These are phyloP conservation scores for Trachelus iudaicus DNA, from an alignment of 2,888 invertebrate genomes.

Conservation along the genomic window DNA sequence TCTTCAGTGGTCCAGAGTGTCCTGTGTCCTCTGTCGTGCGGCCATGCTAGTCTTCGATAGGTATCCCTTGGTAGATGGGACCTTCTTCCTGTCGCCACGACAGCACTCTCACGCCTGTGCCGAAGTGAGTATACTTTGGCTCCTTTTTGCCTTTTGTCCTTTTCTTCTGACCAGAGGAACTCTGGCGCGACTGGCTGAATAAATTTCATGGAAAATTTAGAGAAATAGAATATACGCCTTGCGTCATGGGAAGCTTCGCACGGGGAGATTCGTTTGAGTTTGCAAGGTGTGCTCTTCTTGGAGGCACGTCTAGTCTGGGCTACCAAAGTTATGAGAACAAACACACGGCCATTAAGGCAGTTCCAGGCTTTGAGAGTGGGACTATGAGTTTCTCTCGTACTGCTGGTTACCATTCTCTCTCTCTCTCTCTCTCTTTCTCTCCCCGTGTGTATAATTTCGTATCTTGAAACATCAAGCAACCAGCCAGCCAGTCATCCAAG, in stretches of 20 bases:
- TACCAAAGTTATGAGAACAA: constrained; percentile 3
- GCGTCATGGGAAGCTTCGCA: not conserved
- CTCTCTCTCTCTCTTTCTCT: too few species aligned
- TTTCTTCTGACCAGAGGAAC: too few species aligned
- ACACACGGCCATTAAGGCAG: not conserved
- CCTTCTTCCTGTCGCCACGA: constrained; percentile 95
- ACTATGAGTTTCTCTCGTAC: not conserved
- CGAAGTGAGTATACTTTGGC: constrained; percentile 73
- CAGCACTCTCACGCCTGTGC: constrained; percentile 89
- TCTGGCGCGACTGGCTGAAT: too few species aligned
- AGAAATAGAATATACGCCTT: not conserved
- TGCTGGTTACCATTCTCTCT: not conserved
- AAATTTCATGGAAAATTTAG: not conserved
- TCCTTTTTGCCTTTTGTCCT: too few species aligned
- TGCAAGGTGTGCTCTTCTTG: not conserved
- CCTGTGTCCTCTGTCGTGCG: constrained; percentile 89
- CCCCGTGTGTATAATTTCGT: not conserved
- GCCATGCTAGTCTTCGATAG: constrained; percentile 95
- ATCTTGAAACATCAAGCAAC: not conserved
- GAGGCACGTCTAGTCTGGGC: not conserved
- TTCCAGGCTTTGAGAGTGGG: not conserved
- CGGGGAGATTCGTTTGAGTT: not conserved
- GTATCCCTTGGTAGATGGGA: constrained; percentile 97
- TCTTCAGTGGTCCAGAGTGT: constrained; percentile 86
- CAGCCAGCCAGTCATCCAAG: not conserved